These are phyloP conservation scores for Lycocorax pyrrhopterus DNA, from an alignment of 2,113 vertebrate genomes.

Conservation along the genomic window DNA sequence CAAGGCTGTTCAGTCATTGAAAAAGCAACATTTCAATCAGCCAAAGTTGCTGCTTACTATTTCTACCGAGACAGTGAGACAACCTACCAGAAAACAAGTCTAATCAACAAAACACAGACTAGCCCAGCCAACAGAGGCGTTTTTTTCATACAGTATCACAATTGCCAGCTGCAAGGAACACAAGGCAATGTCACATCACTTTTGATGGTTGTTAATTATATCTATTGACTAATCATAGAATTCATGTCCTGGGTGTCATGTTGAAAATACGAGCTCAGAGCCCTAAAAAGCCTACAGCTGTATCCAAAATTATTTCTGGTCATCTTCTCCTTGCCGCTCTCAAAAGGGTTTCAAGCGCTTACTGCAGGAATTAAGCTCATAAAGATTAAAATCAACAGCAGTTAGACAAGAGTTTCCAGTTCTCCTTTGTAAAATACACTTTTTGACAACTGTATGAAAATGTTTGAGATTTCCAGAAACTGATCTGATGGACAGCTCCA, in stretches of 20 bases:
- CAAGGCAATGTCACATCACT: rapidly evolving
- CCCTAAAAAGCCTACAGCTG: not conserved
- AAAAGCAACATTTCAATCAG: not conserved
- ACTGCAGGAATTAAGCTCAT: not conserved
- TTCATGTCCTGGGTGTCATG: not conserved
- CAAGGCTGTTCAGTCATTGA: not conserved
- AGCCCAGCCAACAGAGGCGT: not conserved
- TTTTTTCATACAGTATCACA: not conserved
- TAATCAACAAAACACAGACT: not conserved
- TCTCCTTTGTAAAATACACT: not conserved
- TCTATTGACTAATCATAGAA: not conserved
- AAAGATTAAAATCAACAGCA: not conserved
- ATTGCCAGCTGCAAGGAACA: not conserved
- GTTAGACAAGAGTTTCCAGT: not conserved
- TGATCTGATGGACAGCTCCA: not conserved
- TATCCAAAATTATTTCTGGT: not conserved
- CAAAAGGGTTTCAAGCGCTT: not conserved
- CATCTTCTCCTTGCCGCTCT: not conserved
- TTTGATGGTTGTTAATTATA: not conserved
- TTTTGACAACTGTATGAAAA: not conserved
- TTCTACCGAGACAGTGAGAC: not conserved
- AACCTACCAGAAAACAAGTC: not conserved
- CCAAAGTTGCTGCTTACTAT: not conserved
- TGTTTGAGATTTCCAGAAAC: not conserved
- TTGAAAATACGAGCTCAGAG: not conserved